Base-by-base conservation (phyloP, 2,888 invertebrate genomes). In the Dasysyrphus albostriatus region DNA sequence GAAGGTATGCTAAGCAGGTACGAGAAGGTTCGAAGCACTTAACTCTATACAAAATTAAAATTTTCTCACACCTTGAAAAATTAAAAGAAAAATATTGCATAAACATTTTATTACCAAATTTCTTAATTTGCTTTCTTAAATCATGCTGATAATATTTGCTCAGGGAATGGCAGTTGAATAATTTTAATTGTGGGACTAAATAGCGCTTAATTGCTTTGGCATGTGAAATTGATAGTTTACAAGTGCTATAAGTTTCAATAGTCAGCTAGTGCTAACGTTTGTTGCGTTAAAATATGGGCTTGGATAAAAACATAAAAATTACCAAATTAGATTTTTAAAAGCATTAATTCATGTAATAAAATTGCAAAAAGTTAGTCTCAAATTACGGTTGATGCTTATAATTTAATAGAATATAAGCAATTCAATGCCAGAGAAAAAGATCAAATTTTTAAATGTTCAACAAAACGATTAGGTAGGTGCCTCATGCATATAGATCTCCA, bases 381-480 rank as follows among this genome's bases (percentile, higher is more conserved):
- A 49, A 29, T 67, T 67, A 49, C 61, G 14, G n/a, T 14, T 42
- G 4, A 14, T 61, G n/a, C n/a, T n/a, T n/a, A n/a, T n/a, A 61
- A 61, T 19, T 59, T 42, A 14, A 16, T 10, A 63, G 16, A 16
- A 16, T 6, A 7, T 9, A n/a, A 47, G 65, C 34, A 67, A 67
- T 67, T 34, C 49, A 67, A 49, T 49, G 19, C 49, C 34, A 67
- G 12, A 29, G n/a, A 54, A 44, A 16, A 19, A 59, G 19, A 59
- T 59, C 37, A 59, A 14, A 39, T 59, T 37, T 16, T 34, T 14
- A 19, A 37, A 16, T 10, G 16, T 34, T 49, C 5, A 16, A 34
- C 8, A 34, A 16, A 14, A 14, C 5, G 44, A 7, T 47, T 7
- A n/a, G n/a, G n/a, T n/a, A n/a, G n/a, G n/a, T n/a, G n/a, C n/a